Base-by-base conservation (phyloP, 2,797 vertebrate species). In the Etheostoma perlongum region DNA sequence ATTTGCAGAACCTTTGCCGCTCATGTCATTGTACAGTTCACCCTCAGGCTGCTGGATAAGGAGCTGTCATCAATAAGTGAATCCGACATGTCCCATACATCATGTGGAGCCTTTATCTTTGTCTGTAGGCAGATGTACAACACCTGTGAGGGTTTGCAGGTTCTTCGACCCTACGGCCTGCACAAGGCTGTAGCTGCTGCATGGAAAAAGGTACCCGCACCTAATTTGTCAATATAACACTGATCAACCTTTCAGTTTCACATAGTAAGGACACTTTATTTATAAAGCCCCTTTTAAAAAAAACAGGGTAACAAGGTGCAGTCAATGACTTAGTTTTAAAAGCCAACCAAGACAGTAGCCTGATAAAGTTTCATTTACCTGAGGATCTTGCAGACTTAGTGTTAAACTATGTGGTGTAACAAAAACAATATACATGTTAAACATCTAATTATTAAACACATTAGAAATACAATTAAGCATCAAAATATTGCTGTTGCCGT, bases 31-130 rank as follows among this genome's bases (percentile, higher is more conserved):
- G 95, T 95, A 6, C 95, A 93, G 83, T 99, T 99, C 90, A 97
- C 97, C n/a, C 96, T 96, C 92, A 95, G 93, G 84, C 95, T 99
- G 81, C 96, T 99, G 82, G 93, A 93, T 53, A 95, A 95, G 3
- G 91, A 96, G 23, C 72, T 96, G 84, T 88, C 92, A n/a, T 64
- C 84, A 2, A 90, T 95, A 64, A 82, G 91, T 36, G 95, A 95
- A 73, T 93, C 90, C 0, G 91, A 96, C 67, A 36, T 86, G 53
- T 86, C 93, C n/a, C 90, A 91, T 14, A 27, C 88, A 1, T 78
- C 98, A 70, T 97, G 96, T 83, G 97, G 96, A 72, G 96, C 97
- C 78, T 99, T 99, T 76, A 92, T 99, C 92, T 98, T 97, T 58
- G 94, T 98, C 10, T 99, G 98, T 78, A 93, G 95, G 68, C 97